phyloP scores from a whole-genome alignment of 2,113 vertebrate species.

The Oryzias melastigma region DNA sequence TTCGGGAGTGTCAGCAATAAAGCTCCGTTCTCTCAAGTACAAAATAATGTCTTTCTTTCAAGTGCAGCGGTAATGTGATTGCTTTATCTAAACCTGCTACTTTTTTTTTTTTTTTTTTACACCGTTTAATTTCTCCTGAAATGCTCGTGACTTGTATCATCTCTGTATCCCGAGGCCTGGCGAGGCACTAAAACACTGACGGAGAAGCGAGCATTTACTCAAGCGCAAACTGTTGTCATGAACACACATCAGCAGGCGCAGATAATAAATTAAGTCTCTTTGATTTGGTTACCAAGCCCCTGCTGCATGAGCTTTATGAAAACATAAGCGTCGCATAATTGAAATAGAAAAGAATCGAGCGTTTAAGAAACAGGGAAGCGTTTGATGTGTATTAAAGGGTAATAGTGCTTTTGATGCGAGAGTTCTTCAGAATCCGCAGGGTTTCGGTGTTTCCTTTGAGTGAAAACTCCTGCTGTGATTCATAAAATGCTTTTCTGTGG shows the following conservation, averaged over 20 bases:
- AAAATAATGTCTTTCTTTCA: conserved; percentile 70
- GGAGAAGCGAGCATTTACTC: conserved; percentile 47
- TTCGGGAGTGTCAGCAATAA: conserved; percentile 74
- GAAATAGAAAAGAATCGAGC: conserved; percentile 68
- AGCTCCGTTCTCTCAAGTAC: conserved; percentile 49
- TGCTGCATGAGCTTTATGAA: conserved; percentile 58
- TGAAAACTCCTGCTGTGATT: conserved; percentile 70
- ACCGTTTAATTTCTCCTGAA: conserved; percentile 65
- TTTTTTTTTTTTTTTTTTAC: conserved; percentile 34
- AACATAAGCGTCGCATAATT: conserved; percentile 67
- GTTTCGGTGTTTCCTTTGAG: conserved; percentile 66
- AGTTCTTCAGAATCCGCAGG: conserved; percentile 64
- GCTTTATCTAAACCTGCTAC: conserved; percentile 72
- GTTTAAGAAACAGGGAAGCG: conserved; percentile 66
- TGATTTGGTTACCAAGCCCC: conserved; percentile 60
- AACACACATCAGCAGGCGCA: conserved; percentile 40
- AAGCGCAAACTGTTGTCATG: conserved; percentile 46
- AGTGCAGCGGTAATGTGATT: conserved; percentile 68
- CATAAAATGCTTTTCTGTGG: conserved; percentile 59
- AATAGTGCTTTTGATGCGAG: conserved; percentile 71
- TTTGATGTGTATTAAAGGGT: conserved; percentile 74
- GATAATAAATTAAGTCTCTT: conserved; percentile 60
- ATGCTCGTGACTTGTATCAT: conserved; percentile 40
- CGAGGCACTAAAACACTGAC: conserved; percentile 29
- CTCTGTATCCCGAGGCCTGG: conserved; percentile 57